Percentiles rank a stretch among this genome's conserved stretches.
phyloP scores from a whole-genome alignment of 2,113 vertebrate species.

The crab-eating macaque (Macaca fascicularis) region T2T-MFA8v1.1 NC_088381.1:7869001-7869500 shows the following conservation, averaged over 20 bases:
- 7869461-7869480: background rate
- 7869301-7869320: background rate
- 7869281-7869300: background rate
- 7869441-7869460: background rate
- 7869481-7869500: background rate
- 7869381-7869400: background rate
- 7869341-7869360: background rate
- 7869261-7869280: background rate
- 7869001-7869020: rapidly evolving
- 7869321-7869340: background rate
- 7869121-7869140: too few species aligned
- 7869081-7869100: too few species aligned
- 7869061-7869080: too few species aligned
- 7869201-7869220: too few species aligned
- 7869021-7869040: too few species aligned
- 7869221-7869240: too few species aligned
- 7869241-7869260: too few species aligned
- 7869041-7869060: too few species aligned
- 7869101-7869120: too few species aligned
- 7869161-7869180: too few species aligned
- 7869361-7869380: background rate
- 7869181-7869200: too few species aligned
- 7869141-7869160: too few species aligned
- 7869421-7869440: background rate
- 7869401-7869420: background rate